phyloP scores from a whole-genome alignment of 2,113 vertebrate species.

The Saguinus midas region DNA sequence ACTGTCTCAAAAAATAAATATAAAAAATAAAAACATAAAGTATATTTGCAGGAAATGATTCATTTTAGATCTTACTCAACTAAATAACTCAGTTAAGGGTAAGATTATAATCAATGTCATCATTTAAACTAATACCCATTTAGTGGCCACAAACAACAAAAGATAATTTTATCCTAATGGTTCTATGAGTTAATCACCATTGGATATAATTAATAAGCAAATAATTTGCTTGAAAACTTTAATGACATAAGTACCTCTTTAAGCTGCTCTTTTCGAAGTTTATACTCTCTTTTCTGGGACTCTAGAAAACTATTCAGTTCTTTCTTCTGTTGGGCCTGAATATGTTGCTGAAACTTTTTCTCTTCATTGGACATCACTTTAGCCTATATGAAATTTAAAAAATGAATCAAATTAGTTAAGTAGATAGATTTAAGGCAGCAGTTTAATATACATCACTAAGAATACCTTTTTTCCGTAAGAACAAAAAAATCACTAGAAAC shows the following conservation, averaged over 20 bases:
- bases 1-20: no score
- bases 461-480: not conserved
- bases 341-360: conserved; percentile 99
- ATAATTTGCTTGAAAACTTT: not conserved
- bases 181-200: not conserved
- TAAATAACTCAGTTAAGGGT: not conserved
- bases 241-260: conserved; percentile 89
- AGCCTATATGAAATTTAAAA: conserved; percentile 83
- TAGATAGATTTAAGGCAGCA: conserved; percentile 40
- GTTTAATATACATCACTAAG: conserved; percentile 6
- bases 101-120: conserved; percentile 26
- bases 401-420: conserved; percentile 42
- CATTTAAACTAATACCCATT: not conserved
- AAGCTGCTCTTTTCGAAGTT: conserved; percentile 97
- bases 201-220: not conserved
- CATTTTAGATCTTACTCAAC: not conserved
- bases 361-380: conserved; percentile 97
- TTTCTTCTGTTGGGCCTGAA: conserved; percentile 98
- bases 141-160: conserved; percentile 7
- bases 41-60: conserved; percentile 18
- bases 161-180: conserved; percentile 10
- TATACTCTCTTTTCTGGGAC: conserved; percentile 98
- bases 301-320: conserved; percentile 97
- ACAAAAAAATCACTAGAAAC: conserved; percentile 35
- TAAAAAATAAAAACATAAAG: not conserved